Evolutionary conservation across 92 coral and sea anemone genomes (phyloP).

Genomic region (Ricordea florida): DNA sequence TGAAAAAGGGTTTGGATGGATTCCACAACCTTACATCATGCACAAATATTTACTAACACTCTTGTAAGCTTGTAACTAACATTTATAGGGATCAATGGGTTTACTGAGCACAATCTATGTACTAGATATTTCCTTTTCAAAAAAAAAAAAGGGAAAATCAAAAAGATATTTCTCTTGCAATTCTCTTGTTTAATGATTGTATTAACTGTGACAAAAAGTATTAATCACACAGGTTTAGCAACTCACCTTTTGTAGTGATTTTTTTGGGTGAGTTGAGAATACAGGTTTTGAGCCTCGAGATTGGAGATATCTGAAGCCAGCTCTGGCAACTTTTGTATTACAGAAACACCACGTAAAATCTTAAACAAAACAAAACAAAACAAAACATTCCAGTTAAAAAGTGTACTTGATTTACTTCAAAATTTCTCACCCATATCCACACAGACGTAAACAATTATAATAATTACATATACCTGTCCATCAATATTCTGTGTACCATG

Average conservation of each 20-base stretch:
- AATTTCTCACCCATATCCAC: no score
- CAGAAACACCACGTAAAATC: conserved; percentile 18
- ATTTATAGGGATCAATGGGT: no score
- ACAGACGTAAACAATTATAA: no score
- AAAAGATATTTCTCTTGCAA: no score
- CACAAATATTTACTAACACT: no score
- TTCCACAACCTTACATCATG: no score
- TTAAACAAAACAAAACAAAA: not conserved
- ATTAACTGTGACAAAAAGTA: conserved; percentile 1
- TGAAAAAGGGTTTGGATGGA: not conserved
- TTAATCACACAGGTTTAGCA: not conserved
- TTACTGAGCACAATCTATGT: no score
- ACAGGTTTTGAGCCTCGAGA: conserved; percentile 21
- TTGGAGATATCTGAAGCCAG: conserved; percentile 17
- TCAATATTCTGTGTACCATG: conserved; percentile 44
- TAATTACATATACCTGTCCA: conserved; percentile 7
- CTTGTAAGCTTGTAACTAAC: no score
- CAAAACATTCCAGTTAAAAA: no score
- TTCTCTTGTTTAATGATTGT: not conserved
- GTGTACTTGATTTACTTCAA: no score
- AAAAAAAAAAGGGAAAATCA: no score
- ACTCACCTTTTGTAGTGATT: conserved; percentile 26
- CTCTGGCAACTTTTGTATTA: conserved; percentile 40
- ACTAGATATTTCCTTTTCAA: no score
- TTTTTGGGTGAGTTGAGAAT: not conserved